These are phyloP conservation scores for Chironomus striatipennis DNA, from an alignment of 1,140 invertebrate species.

Conservation along the genomic window DNA sequence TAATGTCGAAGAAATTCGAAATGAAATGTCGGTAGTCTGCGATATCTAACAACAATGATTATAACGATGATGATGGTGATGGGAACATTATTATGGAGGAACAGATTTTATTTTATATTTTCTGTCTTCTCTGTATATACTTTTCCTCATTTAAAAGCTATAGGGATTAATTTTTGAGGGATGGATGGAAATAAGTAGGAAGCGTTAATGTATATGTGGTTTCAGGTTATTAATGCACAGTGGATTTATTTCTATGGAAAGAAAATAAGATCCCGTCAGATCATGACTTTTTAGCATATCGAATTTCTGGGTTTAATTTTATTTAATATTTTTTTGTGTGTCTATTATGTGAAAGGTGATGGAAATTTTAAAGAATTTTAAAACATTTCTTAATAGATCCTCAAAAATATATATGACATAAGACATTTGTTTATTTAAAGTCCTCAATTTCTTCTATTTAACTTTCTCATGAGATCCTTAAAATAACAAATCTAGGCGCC, in stretches of 20 bases:
- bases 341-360: background rate
- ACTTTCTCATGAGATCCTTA: constrained; percentile 7
- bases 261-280: constrained; percentile 4
- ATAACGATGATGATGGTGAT: background rate
- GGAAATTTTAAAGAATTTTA: background rate
- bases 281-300: constrained; percentile 12
- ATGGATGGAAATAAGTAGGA: background rate
- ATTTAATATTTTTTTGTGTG: background rate
- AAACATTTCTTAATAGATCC: background rate
- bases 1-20: too few species aligned
- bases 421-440: background rate
- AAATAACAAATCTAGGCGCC: constrained; percentile 7
- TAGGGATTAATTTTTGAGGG: constrained; percentile 10
- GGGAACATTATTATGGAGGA: background rate
- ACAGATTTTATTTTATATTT: background rate
- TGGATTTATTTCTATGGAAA: constrained; percentile 5
- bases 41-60: background rate
- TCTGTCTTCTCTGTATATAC: background rate
- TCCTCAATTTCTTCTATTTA: background rate
- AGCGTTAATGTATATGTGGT: constrained; percentile 6
- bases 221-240: background rate
- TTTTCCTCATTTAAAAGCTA: background rate
- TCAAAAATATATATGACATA: background rate
- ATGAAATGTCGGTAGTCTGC: too few species aligned
- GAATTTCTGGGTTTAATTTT: background rate